Evolutionary conservation across 2,888 invertebrate genomes (phyloP), one percentile per base, ranked within the genome.

Genomic region (Leptinotarsa peninsularis): DNA sequence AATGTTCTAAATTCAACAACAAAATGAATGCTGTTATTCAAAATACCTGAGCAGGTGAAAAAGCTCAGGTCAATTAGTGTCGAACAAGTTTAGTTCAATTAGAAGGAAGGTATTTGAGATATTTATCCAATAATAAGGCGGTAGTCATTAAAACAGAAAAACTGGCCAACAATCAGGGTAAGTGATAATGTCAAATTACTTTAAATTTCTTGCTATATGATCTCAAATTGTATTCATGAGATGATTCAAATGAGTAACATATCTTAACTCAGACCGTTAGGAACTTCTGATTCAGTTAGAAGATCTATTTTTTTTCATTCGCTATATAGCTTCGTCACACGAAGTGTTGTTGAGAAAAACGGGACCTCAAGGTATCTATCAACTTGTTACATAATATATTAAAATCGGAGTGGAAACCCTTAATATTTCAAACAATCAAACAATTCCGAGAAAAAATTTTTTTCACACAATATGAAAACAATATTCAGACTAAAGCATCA

Each of bases 1-100:
- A 72, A 72, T 67, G 72, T 72, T 43, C 50, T 49, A 49, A 60
- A 63, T 72, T 52, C 63, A 54, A 72, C 58, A 70, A 66, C 56
- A 70, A 70, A 73, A 66, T 69, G 63, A 73, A 73, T 70, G 63
- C 21, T 73, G 63, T 70, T 73, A 69, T 73, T 76, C 73, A 76
- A 76, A 72, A 76, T 71, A 73, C 70, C 67, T 54, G 71, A 27
- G 75, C 77, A 75, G 77, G 72, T 77, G 77, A 74, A 77, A 70
- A 71, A 50, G 71, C 75, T 71, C 52, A 43, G 60, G 77, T 74
- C 74, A 74, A 77, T 77, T 77, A 77, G 75, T 75, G 74, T 67
- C 54, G 33, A 77, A 75, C 77, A 73, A 77, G 75, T 77, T 77
- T 50, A 43, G 54, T 73, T 73, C 73, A 71, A 76, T 76, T 73